A percentile compares a stretch with the other conserved stretches of the same genome.
Evolutionary conservation across 92 coral and sea anemone genomes (phyloP).

Genomic region (Isaurus tuberculatus): DNA sequence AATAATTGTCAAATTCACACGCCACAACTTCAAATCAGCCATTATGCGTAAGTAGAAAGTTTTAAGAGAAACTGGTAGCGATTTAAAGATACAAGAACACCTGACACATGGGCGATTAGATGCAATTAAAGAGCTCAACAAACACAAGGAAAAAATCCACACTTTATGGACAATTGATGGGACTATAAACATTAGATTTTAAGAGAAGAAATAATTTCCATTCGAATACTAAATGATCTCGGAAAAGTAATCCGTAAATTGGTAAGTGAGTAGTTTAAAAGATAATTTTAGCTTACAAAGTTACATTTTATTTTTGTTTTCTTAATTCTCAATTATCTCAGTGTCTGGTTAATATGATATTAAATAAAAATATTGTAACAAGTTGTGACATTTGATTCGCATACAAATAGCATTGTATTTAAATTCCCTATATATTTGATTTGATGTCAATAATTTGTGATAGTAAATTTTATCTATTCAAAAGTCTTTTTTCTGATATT

Average conservation of each 20-base stretch:
- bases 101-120: conserved; percentile 27
- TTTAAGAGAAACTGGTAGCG: not conserved
- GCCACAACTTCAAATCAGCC: conserved; percentile 7
- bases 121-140: conserved; percentile 38
- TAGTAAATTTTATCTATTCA: not conserved
- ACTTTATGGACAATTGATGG: conserved; percentile 33
- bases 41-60: conserved; percentile 16
- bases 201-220: conserved; percentile 13
- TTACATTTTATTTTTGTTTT: not conserved
- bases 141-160: conserved; percentile 24
- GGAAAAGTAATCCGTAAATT: conserved; percentile 27
- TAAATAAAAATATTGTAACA: not conserved
- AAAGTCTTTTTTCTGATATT: not conserved
- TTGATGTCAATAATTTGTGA: not conserved
- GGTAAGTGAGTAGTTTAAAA: conserved; percentile 17
- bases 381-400: not conserved
- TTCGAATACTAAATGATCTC: conserved; percentile 15
- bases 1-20: conserved; percentile 16
- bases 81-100: conserved; percentile 27
- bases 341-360: not conserved
- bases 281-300: not conserved
- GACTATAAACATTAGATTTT: conserved; percentile 41
- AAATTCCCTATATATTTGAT: not conserved
- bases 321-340: not conserved
- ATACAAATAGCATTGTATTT: not conserved